Percentiles rank a stretch among this genome's conserved stretches.
phyloP scores from a whole-genome alignment of 1,140 invertebrate species.

The Heliconius nattereri region DNA sequence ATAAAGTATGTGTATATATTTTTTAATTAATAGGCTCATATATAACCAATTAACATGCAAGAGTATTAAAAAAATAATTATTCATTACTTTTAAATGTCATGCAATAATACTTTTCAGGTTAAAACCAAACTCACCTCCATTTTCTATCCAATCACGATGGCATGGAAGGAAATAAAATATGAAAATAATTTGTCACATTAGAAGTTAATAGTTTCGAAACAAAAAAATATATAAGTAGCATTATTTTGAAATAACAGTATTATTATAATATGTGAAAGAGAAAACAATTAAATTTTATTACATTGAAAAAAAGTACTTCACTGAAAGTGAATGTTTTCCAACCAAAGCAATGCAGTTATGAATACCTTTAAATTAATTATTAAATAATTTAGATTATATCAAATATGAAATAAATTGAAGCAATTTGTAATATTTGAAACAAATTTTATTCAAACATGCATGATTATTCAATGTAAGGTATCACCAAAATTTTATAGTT shows the following conservation, averaged over 20 bases:
- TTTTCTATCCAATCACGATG: slow-evolving; percentile 70
- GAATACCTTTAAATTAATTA: too few species aligned
- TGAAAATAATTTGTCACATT: slow-evolving; percentile 51
- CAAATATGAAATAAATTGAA: too few species aligned
- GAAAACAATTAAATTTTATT: background rate
- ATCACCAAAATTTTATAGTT: too few species aligned
- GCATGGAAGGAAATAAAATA: slow-evolving; percentile 72
- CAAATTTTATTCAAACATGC: background rate
- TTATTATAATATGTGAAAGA: background rate
- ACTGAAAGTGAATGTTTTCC: too few species aligned
- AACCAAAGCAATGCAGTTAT: too few species aligned
- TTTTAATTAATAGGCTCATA: too few species aligned
- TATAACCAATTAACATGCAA: too few species aligned
- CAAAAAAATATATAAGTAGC: slow-evolving; percentile 4
- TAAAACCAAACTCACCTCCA: slow-evolving; percentile 65
- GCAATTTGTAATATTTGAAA: background rate
- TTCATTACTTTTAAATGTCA: background rate
- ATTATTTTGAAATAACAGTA: background rate
- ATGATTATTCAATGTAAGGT: too few species aligned
- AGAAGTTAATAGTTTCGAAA: slow-evolving; percentile 37
- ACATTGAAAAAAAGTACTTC: too few species aligned
- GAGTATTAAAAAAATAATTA: background rate
- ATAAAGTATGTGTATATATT: too few species aligned
- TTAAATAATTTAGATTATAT: too few species aligned
- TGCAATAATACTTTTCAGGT: slow-evolving; percentile 10